A percentile compares a stretch with the other conserved stretches of the same genome.
phyloP scores from a whole-genome alignment of 2,113 vertebrate genomes.

The Alouatta palliata region DNA sequence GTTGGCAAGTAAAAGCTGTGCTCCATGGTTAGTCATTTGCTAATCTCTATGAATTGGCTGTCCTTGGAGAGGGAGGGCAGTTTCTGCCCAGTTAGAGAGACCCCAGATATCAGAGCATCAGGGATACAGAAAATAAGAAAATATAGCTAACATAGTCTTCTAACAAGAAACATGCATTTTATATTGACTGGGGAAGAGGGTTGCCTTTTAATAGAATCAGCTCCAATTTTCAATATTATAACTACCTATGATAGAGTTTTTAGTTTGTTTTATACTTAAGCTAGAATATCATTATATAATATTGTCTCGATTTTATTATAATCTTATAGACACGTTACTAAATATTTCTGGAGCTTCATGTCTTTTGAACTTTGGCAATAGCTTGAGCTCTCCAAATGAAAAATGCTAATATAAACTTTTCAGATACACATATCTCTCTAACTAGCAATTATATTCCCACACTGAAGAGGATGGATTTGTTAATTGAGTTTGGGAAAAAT shows the following conservation, averaged over 20 bases:
- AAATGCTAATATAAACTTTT: slow-evolving; percentile 26
- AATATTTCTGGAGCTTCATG: slow-evolving; percentile 37
- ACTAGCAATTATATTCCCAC: slow-evolving; percentile 30
- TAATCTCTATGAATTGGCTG: neutral
- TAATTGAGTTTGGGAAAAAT: slow-evolving; percentile 36
- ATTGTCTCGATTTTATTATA: neutral
- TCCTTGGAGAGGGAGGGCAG: neutral
- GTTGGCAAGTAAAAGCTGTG: neutral
- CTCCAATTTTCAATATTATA: slow-evolving; percentile 27
- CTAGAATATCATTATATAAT: neutral
- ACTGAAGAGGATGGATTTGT: neutral
- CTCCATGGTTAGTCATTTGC: neutral
- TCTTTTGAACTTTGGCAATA: slow-evolving; percentile 50
- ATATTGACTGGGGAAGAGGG: neutral
- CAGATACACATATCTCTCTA: slow-evolving; percentile 20
- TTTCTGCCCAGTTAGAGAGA: neutral
- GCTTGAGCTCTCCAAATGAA: slow-evolving; percentile 45
- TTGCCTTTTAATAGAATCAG: neutral
- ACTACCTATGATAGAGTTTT: neutral
- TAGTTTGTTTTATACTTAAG: slow-evolving; percentile 50
- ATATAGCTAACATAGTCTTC: neutral
- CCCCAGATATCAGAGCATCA: neutral
- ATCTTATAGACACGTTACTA: neutral
- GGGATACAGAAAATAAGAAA: slow-evolving; percentile 5
- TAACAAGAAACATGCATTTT: neutral